Conservation (phyloP, 1,140 invertebrate species). For the Zaprionus vittiger region DNA sequence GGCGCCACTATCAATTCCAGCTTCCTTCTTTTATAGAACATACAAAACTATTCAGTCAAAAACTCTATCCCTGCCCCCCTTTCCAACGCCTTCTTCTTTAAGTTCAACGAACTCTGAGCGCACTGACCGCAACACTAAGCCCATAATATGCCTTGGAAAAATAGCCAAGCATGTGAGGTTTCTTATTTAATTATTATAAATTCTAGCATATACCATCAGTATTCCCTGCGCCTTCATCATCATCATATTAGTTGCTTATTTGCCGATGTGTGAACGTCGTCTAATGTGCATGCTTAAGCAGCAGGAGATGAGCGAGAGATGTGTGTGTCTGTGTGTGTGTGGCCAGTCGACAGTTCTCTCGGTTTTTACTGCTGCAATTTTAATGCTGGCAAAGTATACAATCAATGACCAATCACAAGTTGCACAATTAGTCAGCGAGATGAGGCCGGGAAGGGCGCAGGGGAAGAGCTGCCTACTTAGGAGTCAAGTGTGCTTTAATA, state of each 20-base stretch:
- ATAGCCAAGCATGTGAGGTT: conserved; percentile 1
- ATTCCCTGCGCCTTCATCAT: not conserved
- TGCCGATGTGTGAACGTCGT: conserved; percentile 59
- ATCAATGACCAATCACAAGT: conserved; percentile 78
- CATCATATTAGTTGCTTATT: conserved; percentile 52
- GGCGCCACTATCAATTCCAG: no score
- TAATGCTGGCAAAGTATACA: conserved; percentile 65
- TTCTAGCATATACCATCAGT: not conserved
- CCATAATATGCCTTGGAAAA: conserved; percentile 1
- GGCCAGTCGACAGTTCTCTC: conserved; percentile 22
- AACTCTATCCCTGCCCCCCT: not conserved
- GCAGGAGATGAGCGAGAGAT: conserved; percentile 23
- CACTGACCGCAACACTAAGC: not conserved
- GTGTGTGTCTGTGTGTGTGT: not conserved
- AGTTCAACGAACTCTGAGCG: not conserved
- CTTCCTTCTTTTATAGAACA: no score
- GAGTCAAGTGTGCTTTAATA: conserved; percentile 66
- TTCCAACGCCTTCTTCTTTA: not conserved
- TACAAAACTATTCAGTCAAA: no score
- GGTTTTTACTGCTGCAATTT: conserved; percentile 70
- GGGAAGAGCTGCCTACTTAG: conserved; percentile 51
- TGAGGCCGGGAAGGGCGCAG: not conserved
- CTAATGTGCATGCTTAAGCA: conserved; percentile 67
- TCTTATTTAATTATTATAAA: conserved; percentile 9
- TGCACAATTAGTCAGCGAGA: conserved; percentile 62